These are phyloP conservation scores for Eubucco bourcierii DNA, from an alignment of 2,113 vertebrate genomes.

Conservation along the genomic window DNA sequence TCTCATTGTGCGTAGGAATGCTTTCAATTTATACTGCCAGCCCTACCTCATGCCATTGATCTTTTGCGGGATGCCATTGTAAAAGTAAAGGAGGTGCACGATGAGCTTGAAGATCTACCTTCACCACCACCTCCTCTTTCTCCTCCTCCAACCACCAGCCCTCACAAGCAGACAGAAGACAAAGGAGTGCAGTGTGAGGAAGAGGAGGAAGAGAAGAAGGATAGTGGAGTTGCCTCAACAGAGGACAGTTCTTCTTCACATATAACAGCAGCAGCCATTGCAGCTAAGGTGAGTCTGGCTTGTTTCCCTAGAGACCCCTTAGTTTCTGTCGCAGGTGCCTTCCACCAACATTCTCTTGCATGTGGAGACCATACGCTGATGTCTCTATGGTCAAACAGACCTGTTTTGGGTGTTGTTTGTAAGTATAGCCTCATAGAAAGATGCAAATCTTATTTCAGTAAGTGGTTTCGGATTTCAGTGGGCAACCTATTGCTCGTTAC, in stretches of 20 bases:
- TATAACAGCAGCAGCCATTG: conserved; percentile 96
- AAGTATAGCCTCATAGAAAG: background rate
- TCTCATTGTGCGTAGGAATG: conserved; percentile 86
- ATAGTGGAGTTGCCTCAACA: conserved; percentile 94
- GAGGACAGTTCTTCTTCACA: conserved; percentile 97
- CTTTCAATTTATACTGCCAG: conserved; percentile 99
- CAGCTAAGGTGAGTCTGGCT: conserved; percentile 89
- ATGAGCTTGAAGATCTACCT: conserved; percentile 94
- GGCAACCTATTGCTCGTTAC: background rate
- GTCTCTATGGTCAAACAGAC: background rate
- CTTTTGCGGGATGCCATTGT: conserved; percentile 95
- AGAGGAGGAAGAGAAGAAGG: conserved; percentile 97
- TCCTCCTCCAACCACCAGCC: conserved; percentile 90
- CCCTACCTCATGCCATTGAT: conserved; percentile 97
- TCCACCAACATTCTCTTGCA: background rate
- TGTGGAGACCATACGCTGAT: background rate
- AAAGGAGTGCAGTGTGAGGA: conserved; percentile 98
- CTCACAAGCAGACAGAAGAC: conserved; percentile 94
- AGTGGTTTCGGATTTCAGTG: background rate
- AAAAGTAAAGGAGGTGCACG: conserved; percentile 92
- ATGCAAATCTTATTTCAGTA: background rate
- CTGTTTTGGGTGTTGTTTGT: background rate
- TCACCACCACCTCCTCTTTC: conserved; percentile 93
- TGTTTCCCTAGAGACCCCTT: background rate
- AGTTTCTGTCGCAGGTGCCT: conserved; percentile 38